phyloP scores from a whole-genome alignment of 1,140 invertebrate genomes.

The Sycophila sp. region DNA sequence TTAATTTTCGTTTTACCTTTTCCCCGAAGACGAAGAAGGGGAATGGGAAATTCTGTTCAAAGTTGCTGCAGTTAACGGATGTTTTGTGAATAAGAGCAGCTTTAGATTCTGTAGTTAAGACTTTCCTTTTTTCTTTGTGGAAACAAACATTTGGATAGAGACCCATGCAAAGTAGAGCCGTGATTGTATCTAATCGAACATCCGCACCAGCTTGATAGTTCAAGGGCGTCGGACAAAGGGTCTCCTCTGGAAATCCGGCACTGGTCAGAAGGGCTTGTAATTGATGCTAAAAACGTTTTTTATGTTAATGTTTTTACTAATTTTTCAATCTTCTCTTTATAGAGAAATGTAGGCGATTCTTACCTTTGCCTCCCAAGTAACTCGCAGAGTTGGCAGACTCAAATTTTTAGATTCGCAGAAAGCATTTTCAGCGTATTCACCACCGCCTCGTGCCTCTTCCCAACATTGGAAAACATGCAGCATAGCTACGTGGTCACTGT shows the following conservation, averaged over 20 bases:
- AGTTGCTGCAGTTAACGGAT: constrained; percentile 93
- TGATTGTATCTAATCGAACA: constrained; percentile 84
- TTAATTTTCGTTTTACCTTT: constrained; percentile 83
- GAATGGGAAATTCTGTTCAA: constrained; percentile 86
- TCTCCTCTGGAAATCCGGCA: constrained; percentile 90
- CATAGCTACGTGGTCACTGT: constrained; percentile 95
- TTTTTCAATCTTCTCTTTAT: not conserved
- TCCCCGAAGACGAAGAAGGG: constrained; percentile 98
- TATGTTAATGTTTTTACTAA: not conserved
- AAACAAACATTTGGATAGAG: constrained; percentile 97
- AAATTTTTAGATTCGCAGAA: constrained; percentile 94
- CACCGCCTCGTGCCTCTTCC: constrained; percentile 80
- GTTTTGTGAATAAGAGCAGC: constrained; percentile 95
- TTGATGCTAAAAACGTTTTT: constrained; percentile 73
- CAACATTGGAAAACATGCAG: constrained; percentile 92
- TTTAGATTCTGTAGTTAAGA: constrained; percentile 94
- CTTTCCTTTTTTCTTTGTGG: constrained; percentile 95
- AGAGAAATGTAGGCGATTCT: not conserved
- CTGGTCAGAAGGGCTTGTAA: constrained; percentile 84
- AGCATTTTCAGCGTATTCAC: constrained; percentile 80
- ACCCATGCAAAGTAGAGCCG: constrained; percentile 88
- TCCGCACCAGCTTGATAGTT: constrained; percentile 83
- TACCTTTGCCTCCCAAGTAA: constrained; percentile 91
- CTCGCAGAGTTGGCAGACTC: constrained; percentile 86
- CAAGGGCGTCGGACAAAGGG: constrained; percentile 73